Evolutionary conservation across 1,140 invertebrate genomes (phyloP).

Genomic region (Aphelenchoides besseyi): DNA sequence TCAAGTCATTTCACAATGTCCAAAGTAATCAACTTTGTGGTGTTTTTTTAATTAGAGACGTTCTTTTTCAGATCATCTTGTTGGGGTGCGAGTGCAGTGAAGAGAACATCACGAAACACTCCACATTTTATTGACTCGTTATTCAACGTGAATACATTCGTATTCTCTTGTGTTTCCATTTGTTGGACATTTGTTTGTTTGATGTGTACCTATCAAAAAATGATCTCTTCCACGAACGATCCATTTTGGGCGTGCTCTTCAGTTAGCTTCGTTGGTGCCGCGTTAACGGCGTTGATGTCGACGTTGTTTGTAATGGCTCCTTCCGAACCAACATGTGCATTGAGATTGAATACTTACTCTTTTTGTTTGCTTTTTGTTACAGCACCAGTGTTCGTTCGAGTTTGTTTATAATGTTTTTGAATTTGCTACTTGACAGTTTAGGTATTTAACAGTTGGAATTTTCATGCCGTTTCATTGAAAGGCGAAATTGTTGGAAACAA

Average conservation of each 20-base stretch:
- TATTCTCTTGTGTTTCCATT: constrained; percentile 37
- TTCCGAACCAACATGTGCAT: constrained; percentile 41
- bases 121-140: constrained; percentile 33
- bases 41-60: neutral
- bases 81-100: constrained; percentile 23
- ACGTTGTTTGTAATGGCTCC: constrained; percentile 50
- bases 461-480: constrained; percentile 22
- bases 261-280: constrained; percentile 38
- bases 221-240: constrained; percentile 36
- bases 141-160: constrained; percentile 31
- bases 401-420: no score
- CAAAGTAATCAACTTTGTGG: constrained; percentile 36
- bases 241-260: constrained; percentile 42
- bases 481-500: constrained; percentile 27
- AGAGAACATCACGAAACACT: constrained; percentile 18
- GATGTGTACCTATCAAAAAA: constrained; percentile 49
- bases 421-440: no score
- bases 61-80: constrained; percentile 42
- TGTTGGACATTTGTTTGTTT: constrained; percentile 42
- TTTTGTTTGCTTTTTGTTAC: constrained; percentile 40
- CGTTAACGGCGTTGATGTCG: constrained; percentile 37
- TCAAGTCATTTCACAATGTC: constrained; percentile 37
- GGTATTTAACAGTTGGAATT: constrained; percentile 18
- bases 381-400: constrained; percentile 48
- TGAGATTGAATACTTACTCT: constrained; percentile 36